These are phyloP conservation scores for Camponotus pennsylvanicus DNA, from an alignment of 1,140 invertebrate species.

Conservation along the genomic window DNA sequence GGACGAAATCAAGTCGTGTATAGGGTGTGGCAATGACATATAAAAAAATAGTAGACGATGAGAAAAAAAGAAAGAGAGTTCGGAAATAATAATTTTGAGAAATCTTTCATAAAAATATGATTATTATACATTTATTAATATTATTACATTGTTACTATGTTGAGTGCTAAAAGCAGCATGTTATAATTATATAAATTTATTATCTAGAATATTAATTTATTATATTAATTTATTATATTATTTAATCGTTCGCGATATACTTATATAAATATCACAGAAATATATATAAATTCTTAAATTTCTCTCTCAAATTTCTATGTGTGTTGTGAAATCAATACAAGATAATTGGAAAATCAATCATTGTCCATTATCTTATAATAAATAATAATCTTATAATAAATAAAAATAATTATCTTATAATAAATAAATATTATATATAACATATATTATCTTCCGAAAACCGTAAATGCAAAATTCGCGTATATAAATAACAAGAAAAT, in stretches of 20 bases:
- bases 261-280: neutral
- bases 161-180: neutral
- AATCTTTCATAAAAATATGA: neutral
- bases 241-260: neutral
- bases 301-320: neutral
- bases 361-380: neutral
- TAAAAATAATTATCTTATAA: neutral
- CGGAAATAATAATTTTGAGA: neutral
- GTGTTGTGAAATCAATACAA: neutral
- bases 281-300: neutral
- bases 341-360: neutral
- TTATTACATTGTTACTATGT: neutral
- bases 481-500: no score
- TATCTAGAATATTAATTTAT: no score
- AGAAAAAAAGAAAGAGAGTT: neutral
- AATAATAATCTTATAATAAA: no score
- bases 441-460: conserved; percentile 2
- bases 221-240: no score
- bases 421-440: neutral
- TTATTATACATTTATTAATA: neutral
- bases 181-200: no score
- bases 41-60: neutral
- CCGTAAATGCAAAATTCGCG: neutral
- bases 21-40: neutral
- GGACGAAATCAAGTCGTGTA: neutral